These are phyloP conservation scores for Callocephalon fimbriatum DNA, from an alignment of 2,113 vertebrate genomes.

Conservation along the genomic window DNA sequence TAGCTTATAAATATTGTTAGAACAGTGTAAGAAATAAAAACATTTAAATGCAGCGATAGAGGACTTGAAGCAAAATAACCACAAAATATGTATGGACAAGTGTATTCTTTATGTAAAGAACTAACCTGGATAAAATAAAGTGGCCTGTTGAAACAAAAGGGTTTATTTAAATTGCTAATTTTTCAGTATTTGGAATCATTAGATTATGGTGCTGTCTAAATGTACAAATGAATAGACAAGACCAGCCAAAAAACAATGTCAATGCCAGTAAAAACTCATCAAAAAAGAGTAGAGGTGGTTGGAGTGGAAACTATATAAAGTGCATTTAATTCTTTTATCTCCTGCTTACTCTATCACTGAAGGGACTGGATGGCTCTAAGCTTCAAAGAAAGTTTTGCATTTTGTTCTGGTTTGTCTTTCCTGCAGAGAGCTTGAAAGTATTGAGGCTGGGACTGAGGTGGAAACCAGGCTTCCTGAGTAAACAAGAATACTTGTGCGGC, in stretches of 20 bases:
- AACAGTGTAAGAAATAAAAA: background rate
- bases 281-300: background rate
- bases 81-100: background rate
- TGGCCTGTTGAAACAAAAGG: background rate
- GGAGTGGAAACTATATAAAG: background rate
- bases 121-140: background rate
- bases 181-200: background rate
- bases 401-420: background rate
- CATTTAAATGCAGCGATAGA: background rate
- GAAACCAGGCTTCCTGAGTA: background rate
- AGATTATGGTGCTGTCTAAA: background rate
- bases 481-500: background rate
- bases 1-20: background rate
- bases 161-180: background rate
- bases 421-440: background rate
- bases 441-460: background rate
- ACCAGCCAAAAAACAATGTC: background rate
- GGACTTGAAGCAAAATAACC: background rate
- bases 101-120: background rate
- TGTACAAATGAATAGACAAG: background rate
- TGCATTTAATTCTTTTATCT: background rate
- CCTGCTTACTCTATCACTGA: background rate
- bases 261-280: background rate
- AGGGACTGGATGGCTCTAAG: background rate
- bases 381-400: rapidly evolving